These are phyloP conservation scores for Notiomystis cincta DNA, from an alignment of 2,113 vertebrate genomes.

Conservation along the genomic window DNA sequence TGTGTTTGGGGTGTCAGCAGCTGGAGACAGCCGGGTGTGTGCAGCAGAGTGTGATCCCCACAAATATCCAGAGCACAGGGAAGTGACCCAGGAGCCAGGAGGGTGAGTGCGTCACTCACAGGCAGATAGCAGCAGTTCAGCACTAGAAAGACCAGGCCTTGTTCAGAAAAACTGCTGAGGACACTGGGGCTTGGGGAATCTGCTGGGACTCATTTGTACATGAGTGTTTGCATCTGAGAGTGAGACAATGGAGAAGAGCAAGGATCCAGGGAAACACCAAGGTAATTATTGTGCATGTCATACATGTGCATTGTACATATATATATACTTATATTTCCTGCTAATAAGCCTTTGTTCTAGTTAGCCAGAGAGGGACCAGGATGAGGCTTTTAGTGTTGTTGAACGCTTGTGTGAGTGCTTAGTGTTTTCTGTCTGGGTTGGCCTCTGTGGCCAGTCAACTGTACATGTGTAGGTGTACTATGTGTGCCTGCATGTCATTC, in stretches of 20 bases:
- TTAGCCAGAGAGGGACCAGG: not conserved
- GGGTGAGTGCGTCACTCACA: not conserved
- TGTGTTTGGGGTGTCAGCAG: not conserved
- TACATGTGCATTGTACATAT: not conserved
- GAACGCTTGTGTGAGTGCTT: not conserved
- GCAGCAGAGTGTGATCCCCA: not conserved
- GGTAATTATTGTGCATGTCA: not conserved
- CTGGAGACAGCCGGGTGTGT: not conserved
- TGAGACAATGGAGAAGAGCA: not conserved
- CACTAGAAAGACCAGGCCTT: not conserved
- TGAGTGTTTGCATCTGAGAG: fast-evolving
- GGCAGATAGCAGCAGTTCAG: not conserved
- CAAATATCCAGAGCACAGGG: not conserved
- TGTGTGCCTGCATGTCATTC: fast-evolving
- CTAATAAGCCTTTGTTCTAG: not conserved
- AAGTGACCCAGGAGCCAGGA: not conserved
- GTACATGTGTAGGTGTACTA: fast-evolving
- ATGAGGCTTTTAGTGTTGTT: not conserved
- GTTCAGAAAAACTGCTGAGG: not conserved
- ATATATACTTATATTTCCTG: not conserved
- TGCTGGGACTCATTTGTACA: not conserved
- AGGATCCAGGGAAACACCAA: not conserved
- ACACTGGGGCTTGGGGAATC: not conserved
- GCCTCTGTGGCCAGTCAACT: not conserved
- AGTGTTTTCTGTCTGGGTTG: not conserved